A percentile compares a stretch with the other conserved stretches of the same genome.
phyloP scores from a whole-genome alignment of 2,888 invertebrate species.

The Epinotia nisella region DNA sequence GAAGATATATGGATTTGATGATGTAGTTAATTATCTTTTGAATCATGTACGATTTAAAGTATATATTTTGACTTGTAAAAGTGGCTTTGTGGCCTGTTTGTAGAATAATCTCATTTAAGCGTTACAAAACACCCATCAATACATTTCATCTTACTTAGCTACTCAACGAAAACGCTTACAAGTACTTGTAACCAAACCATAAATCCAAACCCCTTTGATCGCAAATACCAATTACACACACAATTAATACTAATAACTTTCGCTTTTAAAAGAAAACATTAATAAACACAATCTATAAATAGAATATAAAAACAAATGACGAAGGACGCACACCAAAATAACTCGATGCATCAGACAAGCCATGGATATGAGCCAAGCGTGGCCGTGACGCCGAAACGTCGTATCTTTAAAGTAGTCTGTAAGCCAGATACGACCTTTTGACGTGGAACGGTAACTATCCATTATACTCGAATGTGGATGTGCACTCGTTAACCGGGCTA shows the following conservation, averaged over 20 bases:
- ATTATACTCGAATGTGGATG: conserved; percentile 22
- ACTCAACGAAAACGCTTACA: neutral
- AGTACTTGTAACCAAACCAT: conserved; percentile 13
- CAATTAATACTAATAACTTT: conserved; percentile 25
- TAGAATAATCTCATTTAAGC: too few species aligned
- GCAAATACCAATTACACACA: conserved; percentile 30
- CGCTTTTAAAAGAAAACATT: conserved; percentile 36
- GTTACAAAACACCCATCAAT: too few species aligned
- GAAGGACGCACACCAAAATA: conserved; percentile 76
- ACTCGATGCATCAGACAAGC: conserved; percentile 70
- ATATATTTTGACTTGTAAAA: too few species aligned
- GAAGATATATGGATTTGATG: too few species aligned
- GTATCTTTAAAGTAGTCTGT: neutral
- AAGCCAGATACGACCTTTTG: conserved; percentile 2
- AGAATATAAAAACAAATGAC: conserved; percentile 67
- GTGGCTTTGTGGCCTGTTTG: too few species aligned
- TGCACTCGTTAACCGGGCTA: neutral
- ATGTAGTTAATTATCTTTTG: too few species aligned
- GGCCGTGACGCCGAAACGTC: conserved; percentile 36
- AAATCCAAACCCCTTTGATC: conserved; percentile 13
- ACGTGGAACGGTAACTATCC: conserved; percentile 34
- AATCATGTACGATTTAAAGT: too few species aligned
- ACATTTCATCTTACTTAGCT: too few species aligned
- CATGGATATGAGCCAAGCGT: conserved; percentile 67
- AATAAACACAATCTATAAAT: conserved; percentile 63